Evolutionary conservation across 1,140 invertebrate genomes (phyloP).

Genomic region (Ostrea edulis): DNA sequence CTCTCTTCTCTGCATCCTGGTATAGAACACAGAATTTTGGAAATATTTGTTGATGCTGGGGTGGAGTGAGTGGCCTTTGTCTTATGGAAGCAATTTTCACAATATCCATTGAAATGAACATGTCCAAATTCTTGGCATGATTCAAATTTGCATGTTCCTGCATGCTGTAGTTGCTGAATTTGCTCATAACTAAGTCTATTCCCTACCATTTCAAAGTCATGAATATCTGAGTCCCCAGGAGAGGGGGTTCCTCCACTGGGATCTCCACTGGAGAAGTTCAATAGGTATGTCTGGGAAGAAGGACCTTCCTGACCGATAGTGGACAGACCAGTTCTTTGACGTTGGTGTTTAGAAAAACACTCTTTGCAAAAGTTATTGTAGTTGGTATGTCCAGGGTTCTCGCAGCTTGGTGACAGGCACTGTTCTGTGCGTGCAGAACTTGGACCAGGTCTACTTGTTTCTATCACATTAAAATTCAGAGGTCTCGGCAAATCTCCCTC

Average conservation of each 20-base stretch:
- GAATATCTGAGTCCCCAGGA: slow-evolving; percentile 2
- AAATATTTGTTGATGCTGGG: background rate
- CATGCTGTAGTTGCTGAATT: slow-evolving; percentile 12
- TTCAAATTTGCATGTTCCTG: background rate
- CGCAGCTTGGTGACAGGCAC: slow-evolving; percentile 22
- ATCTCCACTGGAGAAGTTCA: slow-evolving; percentile 20
- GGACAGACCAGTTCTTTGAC: background rate
- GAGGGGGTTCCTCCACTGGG: slow-evolving; percentile 31
- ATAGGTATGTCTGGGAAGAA: slow-evolving; percentile 48
- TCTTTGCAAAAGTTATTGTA: slow-evolving; percentile 8
- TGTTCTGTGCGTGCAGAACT: background rate
- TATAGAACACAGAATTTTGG: slow-evolving; percentile 59
- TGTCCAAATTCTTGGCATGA: background rate
- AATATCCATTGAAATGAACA: slow-evolving; percentile 25
- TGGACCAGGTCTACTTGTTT: background rate
- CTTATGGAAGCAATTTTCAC: slow-evolving; percentile 21
- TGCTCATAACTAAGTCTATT: background rate
- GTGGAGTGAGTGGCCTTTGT: background rate
- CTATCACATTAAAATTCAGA: background rate
- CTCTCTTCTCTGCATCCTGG: slow-evolving; percentile 62
- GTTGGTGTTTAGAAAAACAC: background rate
- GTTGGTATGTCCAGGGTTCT: background rate
- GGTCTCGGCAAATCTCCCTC: slow-evolving; percentile 11
- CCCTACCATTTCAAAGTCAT: background rate
- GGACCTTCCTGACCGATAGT: slow-evolving; percentile 37